These are phyloP conservation scores for Laodelphax striatellus DNA, from an alignment of 1,140 invertebrate species.

Conservation along the genomic window DNA sequence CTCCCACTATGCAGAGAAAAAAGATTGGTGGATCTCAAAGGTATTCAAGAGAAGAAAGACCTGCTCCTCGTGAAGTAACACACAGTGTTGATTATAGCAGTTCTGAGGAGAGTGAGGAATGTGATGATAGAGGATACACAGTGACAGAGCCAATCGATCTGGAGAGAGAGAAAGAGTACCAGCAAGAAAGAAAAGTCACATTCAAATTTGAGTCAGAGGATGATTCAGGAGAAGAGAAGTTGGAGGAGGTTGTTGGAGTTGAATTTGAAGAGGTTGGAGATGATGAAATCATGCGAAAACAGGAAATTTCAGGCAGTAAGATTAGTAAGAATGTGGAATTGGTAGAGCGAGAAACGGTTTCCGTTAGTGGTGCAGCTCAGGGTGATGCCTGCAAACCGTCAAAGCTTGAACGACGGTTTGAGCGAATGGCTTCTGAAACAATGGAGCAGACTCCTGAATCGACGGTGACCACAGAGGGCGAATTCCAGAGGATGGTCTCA, in stretches of 20 bases:
- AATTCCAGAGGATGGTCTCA: slow-evolving; percentile 36
- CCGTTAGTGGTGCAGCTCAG: no score
- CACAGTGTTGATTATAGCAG: slow-evolving; percentile 12
- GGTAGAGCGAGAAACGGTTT: slow-evolving; percentile 11
- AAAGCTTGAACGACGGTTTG: slow-evolving; percentile 41
- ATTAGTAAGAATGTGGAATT: neutral
- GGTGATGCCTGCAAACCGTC: slow-evolving; percentile 10
- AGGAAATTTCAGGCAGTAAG: neutral
- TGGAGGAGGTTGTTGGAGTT: slow-evolving; percentile 3
- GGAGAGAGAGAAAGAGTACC: neutral
- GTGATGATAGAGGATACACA: slow-evolving; percentile 15
- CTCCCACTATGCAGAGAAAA: slow-evolving; percentile 18
- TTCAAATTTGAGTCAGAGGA: slow-evolving; percentile 17
- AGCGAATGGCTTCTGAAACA: slow-evolving; percentile 39
- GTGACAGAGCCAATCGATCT: slow-evolving; percentile 16
- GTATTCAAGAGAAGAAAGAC: slow-evolving; percentile 18
- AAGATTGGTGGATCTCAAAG: slow-evolving; percentile 22
- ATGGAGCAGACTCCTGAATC: slow-evolving; percentile 18
- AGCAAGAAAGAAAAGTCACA: slow-evolving; percentile 13
- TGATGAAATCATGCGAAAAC: neutral
- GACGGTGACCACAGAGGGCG: slow-evolving; percentile 27
- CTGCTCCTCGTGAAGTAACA: slow-evolving; percentile 16
- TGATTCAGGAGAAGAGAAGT: neutral
- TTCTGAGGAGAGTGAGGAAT: slow-evolving; percentile 18
- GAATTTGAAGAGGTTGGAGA: slow-evolving; percentile 9